These are phyloP conservation scores for Cygnus atratus DNA, from an alignment of 2,113 vertebrate species.

Conservation along the genomic window DNA sequence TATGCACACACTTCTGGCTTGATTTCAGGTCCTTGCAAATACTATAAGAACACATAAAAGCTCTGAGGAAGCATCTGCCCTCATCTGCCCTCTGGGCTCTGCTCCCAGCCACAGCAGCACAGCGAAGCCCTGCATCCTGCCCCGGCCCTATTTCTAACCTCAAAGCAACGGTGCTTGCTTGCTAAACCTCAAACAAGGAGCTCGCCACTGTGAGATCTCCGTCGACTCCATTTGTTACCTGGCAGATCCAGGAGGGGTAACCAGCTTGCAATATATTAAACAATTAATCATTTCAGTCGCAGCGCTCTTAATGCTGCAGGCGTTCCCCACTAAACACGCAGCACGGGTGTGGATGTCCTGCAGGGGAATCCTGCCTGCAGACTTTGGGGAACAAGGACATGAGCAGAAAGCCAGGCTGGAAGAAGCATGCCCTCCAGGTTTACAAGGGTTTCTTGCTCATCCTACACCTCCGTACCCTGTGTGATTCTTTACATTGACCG, in stretches of 20 bases:
- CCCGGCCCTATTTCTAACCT: not conserved
- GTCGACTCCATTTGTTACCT: not conserved
- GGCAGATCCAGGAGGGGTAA: not conserved
- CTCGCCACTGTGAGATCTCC: conserved; percentile 2
- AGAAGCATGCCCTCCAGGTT: not conserved
- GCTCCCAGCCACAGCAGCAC: not conserved
- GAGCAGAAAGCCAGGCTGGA: not conserved
- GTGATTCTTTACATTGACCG: accelerated
- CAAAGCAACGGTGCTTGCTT: not conserved
- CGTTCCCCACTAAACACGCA: not conserved
- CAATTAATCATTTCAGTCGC: conserved; percentile 40
- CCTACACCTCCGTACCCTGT: accelerated
- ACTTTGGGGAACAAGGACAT: not conserved
- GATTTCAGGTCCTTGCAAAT: not conserved
- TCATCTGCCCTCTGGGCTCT: not conserved
- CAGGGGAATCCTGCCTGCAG: not conserved
- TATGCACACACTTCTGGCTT: not conserved
- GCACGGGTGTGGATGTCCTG: not conserved
- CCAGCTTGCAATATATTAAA: conserved; percentile 51
- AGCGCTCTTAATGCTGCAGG: conserved; percentile 1
- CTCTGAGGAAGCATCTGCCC: not conserved
- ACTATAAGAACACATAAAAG: not conserved
- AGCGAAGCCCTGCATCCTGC: not conserved
- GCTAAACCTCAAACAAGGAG: conserved; percentile 38
- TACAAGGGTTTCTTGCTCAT: not conserved